Conservation (phyloP, 2,797 vertebrate species). For the Cossypha caffra region DNA sequence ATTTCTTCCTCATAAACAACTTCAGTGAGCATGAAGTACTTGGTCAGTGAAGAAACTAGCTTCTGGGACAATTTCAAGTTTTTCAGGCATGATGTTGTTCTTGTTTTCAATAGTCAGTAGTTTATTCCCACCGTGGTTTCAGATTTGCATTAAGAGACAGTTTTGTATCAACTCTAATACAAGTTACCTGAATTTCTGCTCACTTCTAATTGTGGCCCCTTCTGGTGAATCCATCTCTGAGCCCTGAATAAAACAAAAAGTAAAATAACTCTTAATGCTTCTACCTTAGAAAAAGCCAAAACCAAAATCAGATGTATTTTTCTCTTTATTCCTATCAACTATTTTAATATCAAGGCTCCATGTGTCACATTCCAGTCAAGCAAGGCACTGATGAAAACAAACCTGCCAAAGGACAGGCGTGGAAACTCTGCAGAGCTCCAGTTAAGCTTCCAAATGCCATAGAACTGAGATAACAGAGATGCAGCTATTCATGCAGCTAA, state of each 20-base stretch:
- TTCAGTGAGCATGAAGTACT: background rate
- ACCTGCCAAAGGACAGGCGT: background rate
- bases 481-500: background rate
- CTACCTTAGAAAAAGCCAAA: background rate
- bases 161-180: background rate
- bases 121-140: background rate
- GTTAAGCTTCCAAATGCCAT: background rate
- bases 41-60: background rate
- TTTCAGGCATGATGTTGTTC: background rate
- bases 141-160: background rate
- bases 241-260: slow-evolving; percentile 5
- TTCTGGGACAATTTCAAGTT: background rate
- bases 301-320: background rate
- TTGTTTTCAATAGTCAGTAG: background rate
- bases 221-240: slow-evolving; percentile 70
- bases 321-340: background rate
- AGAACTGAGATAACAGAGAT: background rate
- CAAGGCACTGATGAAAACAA: background rate
- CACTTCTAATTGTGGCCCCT: slow-evolving; percentile 42
- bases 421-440: background rate
- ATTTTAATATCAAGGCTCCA: background rate
- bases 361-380: background rate
- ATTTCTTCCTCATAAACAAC: background rate
- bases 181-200: slow-evolving; percentile 74
- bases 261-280: background rate